These are phyloP conservation scores for Malachius bipustulatus DNA, from an alignment of 2,888 invertebrate species.

Conservation along the genomic window DNA sequence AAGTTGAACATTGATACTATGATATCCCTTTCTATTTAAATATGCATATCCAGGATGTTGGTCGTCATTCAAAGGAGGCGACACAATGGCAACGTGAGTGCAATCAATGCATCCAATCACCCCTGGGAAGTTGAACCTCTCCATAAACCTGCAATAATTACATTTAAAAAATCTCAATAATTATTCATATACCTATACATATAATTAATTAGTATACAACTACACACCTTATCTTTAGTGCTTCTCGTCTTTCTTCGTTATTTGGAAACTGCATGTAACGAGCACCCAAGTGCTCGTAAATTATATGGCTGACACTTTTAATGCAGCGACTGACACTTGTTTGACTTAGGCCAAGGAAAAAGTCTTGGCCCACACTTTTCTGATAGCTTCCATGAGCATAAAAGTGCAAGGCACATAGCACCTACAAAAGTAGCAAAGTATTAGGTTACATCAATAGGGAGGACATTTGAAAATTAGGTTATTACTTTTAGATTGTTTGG, in stretches of 20 bases:
- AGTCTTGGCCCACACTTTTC: not conserved
- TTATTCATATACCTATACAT: no score
- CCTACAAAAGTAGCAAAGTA: no score
- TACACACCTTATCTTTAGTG: not conserved
- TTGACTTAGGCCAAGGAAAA: not conserved
- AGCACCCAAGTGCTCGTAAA: not conserved
- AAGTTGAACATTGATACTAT: constrained; percentile 19
- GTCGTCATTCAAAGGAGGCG: constrained; percentile 13
- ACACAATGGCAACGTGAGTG: constrained; percentile 18
- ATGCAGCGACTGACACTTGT: not conserved
- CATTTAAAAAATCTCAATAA: no score
- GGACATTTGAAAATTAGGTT: no score
- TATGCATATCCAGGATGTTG: constrained; percentile 13
- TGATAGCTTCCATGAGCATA: not conserved
- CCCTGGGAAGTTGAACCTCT: not conserved
- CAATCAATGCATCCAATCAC: constrained; percentile 17
- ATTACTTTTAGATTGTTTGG: no score
- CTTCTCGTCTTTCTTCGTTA: not conserved
- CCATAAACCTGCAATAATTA: constrained; percentile 1
- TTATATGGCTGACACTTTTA: not conserved
- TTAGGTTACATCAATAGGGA: no score
- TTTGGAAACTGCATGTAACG: constrained; percentile 1
- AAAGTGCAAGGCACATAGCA: not conserved
- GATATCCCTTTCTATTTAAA: constrained; percentile 19
- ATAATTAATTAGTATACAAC: no score